These are phyloP conservation scores for Diplodus puntazzo DNA, from an alignment of 2,797 vertebrate species.

Conservation along the genomic window DNA sequence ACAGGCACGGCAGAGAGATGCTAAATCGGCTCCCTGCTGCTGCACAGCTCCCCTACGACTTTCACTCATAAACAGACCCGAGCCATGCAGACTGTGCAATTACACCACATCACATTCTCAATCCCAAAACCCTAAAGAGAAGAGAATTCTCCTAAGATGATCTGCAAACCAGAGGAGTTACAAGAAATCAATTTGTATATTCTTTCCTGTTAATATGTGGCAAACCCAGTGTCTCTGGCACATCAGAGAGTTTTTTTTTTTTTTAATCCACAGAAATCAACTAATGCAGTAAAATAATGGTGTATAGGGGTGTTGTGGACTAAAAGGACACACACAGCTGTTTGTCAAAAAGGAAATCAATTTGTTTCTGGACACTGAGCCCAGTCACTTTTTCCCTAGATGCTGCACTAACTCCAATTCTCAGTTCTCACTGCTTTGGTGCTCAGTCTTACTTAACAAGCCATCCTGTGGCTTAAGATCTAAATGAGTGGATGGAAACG, in stretches of 20 bases:
- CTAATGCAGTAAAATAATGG: neutral
- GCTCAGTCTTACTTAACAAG: slow-evolving; percentile 8
- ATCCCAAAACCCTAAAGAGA: neutral
- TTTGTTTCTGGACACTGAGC: neutral
- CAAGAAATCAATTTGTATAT: neutral
- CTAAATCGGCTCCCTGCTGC: slow-evolving; percentile 44
- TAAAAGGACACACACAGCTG: neutral
- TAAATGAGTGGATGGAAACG: neutral
- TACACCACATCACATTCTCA: neutral
- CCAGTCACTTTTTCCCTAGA: slow-evolving; percentile 1
- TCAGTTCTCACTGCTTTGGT: neutral
- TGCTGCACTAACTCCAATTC: neutral
- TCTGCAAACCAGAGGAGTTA: neutral
- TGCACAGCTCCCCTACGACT: slow-evolving; percentile 19
- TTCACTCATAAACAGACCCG: slow-evolving; percentile 19
- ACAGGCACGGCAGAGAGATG: slow-evolving; percentile 27
- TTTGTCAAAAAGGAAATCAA: neutral
- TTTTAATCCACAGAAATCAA: neutral
- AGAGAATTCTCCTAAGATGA: neutral
- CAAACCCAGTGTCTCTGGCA: neutral
- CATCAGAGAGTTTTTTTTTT: too few species aligned
- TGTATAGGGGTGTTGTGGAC: neutral
- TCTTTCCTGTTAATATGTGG: neutral
- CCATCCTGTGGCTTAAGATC: too few species aligned
- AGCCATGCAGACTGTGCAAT: neutral